phyloP scores from a whole-genome alignment of 2,113 vertebrate species.

The Columbina picui region DNA sequence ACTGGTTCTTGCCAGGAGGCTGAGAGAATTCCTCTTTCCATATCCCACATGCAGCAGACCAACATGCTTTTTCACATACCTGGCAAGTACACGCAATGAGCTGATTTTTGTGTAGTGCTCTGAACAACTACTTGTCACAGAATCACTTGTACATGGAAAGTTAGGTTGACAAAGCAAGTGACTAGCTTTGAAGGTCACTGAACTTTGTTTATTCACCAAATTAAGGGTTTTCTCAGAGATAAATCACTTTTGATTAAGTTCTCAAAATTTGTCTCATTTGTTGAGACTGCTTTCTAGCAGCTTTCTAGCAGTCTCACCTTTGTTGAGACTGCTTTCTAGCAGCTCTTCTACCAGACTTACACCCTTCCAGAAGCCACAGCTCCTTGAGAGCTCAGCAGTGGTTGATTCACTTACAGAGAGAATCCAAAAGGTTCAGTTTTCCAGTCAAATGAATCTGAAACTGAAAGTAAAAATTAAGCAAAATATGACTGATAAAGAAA shows the following conservation, averaged over 20 bases:
- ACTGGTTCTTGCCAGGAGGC: background rate
- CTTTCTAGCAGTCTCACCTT: background rate
- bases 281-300: background rate
- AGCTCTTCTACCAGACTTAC: background rate
- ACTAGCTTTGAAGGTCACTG: background rate
- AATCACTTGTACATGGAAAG: background rate
- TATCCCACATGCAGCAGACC: background rate
- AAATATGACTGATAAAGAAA: background rate
- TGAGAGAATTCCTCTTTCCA: background rate
- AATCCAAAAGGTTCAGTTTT: background rate
- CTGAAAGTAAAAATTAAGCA: background rate
- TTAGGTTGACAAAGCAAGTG: background rate
- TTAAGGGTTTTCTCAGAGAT: background rate
- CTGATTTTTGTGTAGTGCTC: background rate
- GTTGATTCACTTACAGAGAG: background rate
- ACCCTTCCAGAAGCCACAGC: background rate
- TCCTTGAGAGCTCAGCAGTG: background rate
- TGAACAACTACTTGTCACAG: background rate
- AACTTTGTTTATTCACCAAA: background rate
- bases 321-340: no score
- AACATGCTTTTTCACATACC: background rate
- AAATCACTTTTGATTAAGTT: constrained; percentile 1
- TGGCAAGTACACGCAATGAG: background rate
- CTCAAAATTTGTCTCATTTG: background rate
- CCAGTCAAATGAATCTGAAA: background rate